Conservation (phyloP, 2,888 invertebrate genomes). For the Aporophyla nigra region DNA sequence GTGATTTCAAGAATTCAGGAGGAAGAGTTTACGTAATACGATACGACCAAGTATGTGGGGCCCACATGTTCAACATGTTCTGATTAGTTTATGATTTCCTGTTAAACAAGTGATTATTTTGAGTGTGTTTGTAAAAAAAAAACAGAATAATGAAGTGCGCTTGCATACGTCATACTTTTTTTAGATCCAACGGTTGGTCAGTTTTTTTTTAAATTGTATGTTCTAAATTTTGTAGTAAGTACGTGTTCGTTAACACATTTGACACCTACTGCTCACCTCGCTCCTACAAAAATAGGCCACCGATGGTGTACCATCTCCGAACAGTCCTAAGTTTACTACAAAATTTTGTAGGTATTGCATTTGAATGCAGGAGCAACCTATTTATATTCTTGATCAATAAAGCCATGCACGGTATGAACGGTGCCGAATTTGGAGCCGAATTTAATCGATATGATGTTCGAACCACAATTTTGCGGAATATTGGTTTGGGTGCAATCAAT, state of each 20-base stretch:
- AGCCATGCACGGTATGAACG: background rate
- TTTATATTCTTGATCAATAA: background rate
- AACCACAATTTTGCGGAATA: background rate
- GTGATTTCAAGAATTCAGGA: slow-evolving; percentile 19
- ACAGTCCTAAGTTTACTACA: background rate
- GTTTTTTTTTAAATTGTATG: background rate
- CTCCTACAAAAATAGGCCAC: background rate
- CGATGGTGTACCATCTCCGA: background rate
- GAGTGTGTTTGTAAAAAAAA: background rate
- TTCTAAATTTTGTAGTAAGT: background rate
- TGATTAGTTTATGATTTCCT: slow-evolving; percentile 36
- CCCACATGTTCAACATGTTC: slow-evolving; percentile 29
- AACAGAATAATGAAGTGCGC: background rate
- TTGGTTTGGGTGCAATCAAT: slow-evolving; percentile 1
- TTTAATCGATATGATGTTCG: background rate
- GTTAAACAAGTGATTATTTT: slow-evolving; percentile 18
- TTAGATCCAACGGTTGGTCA: background rate
- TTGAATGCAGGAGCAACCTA: background rate
- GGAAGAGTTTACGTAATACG: slow-evolving; percentile 45
- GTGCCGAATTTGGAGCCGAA: background rate
- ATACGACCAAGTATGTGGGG: slow-evolving; percentile 24
- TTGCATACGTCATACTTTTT: background rate
- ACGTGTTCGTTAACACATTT: background rate
- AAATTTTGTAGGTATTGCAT: background rate
- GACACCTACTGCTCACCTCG: background rate